Evolutionary conservation across 1,140 invertebrate species (phyloP).

Genomic region (Trachymyrmex cornetzi): DNA sequence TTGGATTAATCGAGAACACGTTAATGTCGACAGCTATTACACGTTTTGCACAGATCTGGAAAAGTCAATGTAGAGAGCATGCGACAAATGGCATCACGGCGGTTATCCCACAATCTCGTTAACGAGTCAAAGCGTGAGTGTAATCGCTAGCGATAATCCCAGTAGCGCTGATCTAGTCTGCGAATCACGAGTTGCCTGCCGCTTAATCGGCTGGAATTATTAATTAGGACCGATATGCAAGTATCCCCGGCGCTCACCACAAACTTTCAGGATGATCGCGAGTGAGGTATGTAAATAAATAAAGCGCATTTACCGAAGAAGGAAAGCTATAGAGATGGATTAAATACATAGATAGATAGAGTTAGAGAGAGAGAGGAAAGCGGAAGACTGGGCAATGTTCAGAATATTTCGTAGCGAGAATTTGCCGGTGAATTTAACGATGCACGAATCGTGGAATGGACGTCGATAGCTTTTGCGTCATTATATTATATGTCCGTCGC

Average conservation of each 20-base stretch:
- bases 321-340: constrained; percentile 1
- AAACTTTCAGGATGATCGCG: constrained; percentile 49
- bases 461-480: constrained; percentile 3
- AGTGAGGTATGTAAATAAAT: constrained; percentile 22
- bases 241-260: not conserved
- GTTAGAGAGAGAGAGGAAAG: not conserved
- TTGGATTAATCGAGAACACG: constrained; percentile 15
- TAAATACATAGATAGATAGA: not conserved
- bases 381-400: not conserved
- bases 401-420: not conserved
- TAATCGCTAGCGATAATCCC: constrained; percentile 47
- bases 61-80: not conserved
- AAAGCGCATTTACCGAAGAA: not conserved
- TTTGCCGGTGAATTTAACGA: not conserved
- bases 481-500: not conserved
- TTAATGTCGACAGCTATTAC: constrained; percentile 27
- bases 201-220: constrained; percentile 68
- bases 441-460: not conserved
- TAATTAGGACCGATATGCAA: constrained; percentile 54
- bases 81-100: constrained; percentile 15
- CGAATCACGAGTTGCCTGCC: constrained; percentile 39
- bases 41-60: not conserved
- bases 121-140: constrained; percentile 31
- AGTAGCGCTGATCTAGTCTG: constrained; percentile 30
- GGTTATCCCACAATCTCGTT: constrained; percentile 23